Percentiles rank a stretch among this genome's conserved stretches.
These are phyloP conservation scores for Ennomos erosarius DNA, from an alignment of 2,888 invertebrate genomes.

Conservation along the genomic window DNA sequence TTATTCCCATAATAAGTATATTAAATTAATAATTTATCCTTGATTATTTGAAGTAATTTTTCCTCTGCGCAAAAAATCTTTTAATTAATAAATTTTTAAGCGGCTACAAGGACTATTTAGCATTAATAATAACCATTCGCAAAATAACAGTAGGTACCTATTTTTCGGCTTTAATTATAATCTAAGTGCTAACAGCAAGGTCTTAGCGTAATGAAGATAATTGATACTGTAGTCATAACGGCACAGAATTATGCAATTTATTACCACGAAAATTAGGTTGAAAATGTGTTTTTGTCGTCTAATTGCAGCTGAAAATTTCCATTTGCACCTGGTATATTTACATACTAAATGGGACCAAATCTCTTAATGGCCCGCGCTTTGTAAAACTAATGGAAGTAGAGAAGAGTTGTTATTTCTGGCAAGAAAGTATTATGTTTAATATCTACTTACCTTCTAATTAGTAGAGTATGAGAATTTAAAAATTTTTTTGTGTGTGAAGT, in stretches of 20 bases:
- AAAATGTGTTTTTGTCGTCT: slow-evolving; percentile 41
- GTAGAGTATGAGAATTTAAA: too few species aligned
- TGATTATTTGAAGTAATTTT: too few species aligned
- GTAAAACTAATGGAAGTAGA: slow-evolving; percentile 22
- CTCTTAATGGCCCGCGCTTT: slow-evolving; percentile 44
- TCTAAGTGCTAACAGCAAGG: slow-evolving; percentile 14
- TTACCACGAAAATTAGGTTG: slow-evolving; percentile 25
- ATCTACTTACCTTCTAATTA: too few species aligned
- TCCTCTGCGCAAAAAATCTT: too few species aligned
- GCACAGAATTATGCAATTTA: slow-evolving; percentile 24
- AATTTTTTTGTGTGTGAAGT: too few species aligned
- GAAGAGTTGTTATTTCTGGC: neutral
- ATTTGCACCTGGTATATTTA: slow-evolving; percentile 52
- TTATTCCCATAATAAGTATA: too few species aligned
- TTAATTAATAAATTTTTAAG: too few species aligned
- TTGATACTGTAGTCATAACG: slow-evolving; percentile 23
- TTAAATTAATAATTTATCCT: too few species aligned
- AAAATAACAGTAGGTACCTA: too few species aligned
- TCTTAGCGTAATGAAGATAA: slow-evolving; percentile 15
- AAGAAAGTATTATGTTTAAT: too few species aligned
- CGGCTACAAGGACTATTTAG: too few species aligned
- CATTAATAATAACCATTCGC: too few species aligned
- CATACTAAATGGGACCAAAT: slow-evolving; percentile 50
- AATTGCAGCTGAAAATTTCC: slow-evolving; percentile 49
- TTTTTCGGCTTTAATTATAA: neutral